These are phyloP conservation scores for Hypsibius dujardini DNA, from an alignment of 1,140 invertebrate species.

Conservation along the genomic window DNA sequence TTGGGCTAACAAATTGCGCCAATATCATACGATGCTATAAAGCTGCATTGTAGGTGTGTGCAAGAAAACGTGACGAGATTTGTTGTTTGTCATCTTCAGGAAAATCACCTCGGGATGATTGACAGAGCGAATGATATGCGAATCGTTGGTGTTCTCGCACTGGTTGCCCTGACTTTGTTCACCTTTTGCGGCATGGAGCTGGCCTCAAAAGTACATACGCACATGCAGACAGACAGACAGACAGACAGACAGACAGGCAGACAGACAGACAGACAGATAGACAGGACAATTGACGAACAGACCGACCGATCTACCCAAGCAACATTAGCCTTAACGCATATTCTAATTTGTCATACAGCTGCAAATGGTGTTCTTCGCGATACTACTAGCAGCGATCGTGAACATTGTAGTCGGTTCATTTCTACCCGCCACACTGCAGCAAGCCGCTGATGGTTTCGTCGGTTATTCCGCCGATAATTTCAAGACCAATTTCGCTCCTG, in stretches of 20 bases:
- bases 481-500: constrained; percentile 58
- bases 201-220: constrained; percentile 29
- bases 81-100: not conserved
- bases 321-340: not conserved
- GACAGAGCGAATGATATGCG: constrained; percentile 41
- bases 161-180: constrained; percentile 58
- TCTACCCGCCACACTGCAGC: constrained; percentile 50
- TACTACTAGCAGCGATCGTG: constrained; percentile 63
- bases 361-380: constrained; percentile 69
- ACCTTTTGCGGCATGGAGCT: constrained; percentile 63
- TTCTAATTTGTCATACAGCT: constrained; percentile 41
- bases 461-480: constrained; percentile 64
- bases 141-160: constrained; percentile 44
- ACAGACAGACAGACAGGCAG: no score
- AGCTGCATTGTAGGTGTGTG: no score
- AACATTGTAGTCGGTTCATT: constrained; percentile 75
- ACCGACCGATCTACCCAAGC: no score
- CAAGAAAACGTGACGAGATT: not conserved
- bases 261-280: no score
- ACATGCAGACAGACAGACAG: not conserved
- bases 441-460: constrained; percentile 57
- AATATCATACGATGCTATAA: not conserved
- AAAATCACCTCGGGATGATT: constrained; percentile 26
- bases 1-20: not conserved
- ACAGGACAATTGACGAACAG: no score